Base-by-base conservation (phyloP, 2,797 vertebrate species). In the Scleropages formosus region DNA sequence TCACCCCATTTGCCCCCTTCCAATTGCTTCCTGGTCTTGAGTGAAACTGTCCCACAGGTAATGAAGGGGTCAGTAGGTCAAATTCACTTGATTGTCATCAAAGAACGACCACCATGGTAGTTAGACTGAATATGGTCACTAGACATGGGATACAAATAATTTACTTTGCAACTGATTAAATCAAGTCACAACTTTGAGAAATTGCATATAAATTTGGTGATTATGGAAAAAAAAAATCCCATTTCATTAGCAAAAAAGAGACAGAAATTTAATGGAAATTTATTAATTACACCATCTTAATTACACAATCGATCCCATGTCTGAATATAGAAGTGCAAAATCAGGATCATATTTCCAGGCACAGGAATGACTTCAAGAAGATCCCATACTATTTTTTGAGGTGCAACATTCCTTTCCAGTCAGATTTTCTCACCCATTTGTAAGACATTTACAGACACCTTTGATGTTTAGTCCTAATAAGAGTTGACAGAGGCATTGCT, bases 371-470 rank as follows among this genome's bases (percentile, higher is more conserved):
- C 78, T 82, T 87, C 79, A 85, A 84, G 81, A 88, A 89, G 62
- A 76, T 73, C 56, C 27, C 8, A 44, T 39, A 20, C 91, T 93
- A 92, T 93, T 93, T 92, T 73, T 89, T 92, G 90, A 92, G 90
- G 88, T 91, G 90, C 83, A 85, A 92, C 89, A 93, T 94, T 93
- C 91, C 90, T 89, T 78, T 89, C 84, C 66, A 86, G 77, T 78
- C 81, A 92, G 87, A 90, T 91, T 89, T 92, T 94, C 91, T 92
- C 89, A 87, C 91, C 89, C 88, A 90, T 90, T 89, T 91, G 92
- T 92, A 92, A 92, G 90, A 92, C 88, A 91, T 92, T 91, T 92
- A 90, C 89, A 86, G 83, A 82, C 85, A 91, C 90, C 91, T 93
- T 93, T 93, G 92, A 93, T 93, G 91, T 83, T 83, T 22, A 1